These are phyloP conservation scores for Silurus aristotelis DNA, from an alignment of 2,797 vertebrate species.

Conservation along the genomic window DNA sequence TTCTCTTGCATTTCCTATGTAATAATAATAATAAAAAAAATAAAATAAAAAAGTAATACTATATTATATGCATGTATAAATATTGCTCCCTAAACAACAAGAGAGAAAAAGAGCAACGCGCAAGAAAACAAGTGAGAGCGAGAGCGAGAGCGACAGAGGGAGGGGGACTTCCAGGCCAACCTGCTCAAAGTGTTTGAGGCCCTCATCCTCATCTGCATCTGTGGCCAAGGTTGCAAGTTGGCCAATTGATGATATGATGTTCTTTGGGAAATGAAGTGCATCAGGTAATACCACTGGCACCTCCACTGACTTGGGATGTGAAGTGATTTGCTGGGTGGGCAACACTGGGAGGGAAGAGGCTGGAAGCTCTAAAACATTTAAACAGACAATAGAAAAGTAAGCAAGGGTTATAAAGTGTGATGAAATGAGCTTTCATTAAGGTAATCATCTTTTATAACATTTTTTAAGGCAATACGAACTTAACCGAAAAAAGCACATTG, in stretches of 20 bases:
- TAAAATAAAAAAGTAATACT: too few relatives aligned
- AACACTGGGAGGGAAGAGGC: conserved; percentile 69
- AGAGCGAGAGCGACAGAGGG: too few relatives aligned
- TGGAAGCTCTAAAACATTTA: conserved; percentile 70
- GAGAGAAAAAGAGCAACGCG: neutral
- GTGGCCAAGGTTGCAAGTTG: conserved; percentile 73
- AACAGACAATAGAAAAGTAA: neutral
- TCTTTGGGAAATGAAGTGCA: conserved; percentile 73
- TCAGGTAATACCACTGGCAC: conserved; percentile 73
- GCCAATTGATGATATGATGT: conserved; percentile 74
- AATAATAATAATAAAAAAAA: too few relatives aligned
- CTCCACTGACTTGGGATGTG: conserved; percentile 65
- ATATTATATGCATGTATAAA: too few relatives aligned
- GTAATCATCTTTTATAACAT: neutral
- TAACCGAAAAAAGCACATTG: neutral
- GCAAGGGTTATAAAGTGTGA: neutral
- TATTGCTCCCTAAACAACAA: neutral
- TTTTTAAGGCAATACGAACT: neutral
- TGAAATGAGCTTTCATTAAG: neutral
- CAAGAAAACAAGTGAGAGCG: too few relatives aligned
- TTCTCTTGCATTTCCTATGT: too few relatives aligned
- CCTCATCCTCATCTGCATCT: conserved; percentile 94
- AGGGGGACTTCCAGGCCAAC: conserved; percentile 62
- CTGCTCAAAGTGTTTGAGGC: conserved; percentile 97
- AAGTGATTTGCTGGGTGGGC: conserved; percentile 50